These are phyloP conservation scores for Corynorhinus townsendii DNA, from an alignment of 2,113 vertebrate genomes.

Conservation along the genomic window DNA sequence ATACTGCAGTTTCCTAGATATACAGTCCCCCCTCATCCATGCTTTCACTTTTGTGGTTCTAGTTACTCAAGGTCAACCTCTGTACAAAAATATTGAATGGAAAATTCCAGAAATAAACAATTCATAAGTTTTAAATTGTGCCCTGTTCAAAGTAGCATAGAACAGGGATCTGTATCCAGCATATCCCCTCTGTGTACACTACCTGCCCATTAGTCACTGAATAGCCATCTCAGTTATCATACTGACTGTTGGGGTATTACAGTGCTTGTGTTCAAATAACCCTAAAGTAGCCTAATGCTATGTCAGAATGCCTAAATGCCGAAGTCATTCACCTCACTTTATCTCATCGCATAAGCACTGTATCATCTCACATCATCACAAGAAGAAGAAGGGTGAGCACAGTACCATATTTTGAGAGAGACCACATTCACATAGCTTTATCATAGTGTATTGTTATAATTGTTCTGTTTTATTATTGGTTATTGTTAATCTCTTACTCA, in stretches of 20 bases:
- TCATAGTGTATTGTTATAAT: not conserved
- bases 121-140: not conserved
- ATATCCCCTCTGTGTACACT: not conserved
- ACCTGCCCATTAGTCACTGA: not conserved
- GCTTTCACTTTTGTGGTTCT: no score
- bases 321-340: not conserved
- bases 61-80: not conserved
- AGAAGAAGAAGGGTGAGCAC: not conserved
- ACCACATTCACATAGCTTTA: not conserved
- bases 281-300: not conserved
- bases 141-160: no score
- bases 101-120: not conserved
- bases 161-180: not conserved
- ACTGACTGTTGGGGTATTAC: no score
- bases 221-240: not conserved
- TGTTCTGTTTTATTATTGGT: not conserved
- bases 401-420: not conserved
- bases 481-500: not conserved
- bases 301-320: no score
- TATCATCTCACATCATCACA: not conserved
- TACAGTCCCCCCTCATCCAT: not conserved
- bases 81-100: not conserved
- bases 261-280: not conserved
- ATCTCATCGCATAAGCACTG: not conserved
- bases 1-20: not conserved